Evolutionary conservation across 2,113 vertebrate species (phyloP), one percentile per base, ranked within the genome.

Genomic region (Porphyrio hochstetteri): DNA sequence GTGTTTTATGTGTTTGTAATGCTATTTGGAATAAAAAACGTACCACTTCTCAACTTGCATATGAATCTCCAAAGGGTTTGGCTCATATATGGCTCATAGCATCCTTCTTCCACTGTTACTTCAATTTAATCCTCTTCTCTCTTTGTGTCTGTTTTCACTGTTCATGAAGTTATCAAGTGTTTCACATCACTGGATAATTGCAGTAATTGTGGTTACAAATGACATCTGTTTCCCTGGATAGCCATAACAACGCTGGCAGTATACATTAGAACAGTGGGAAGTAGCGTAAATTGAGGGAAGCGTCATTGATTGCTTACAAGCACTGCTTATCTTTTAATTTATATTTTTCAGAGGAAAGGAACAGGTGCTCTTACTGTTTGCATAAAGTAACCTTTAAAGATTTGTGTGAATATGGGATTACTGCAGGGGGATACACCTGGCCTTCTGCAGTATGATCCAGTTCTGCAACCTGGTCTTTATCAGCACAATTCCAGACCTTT

Each of bases 161-260:
- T 56, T 71, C 5, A 12, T 88, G 68, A 60, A 60, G 55, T 56
- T 46, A 38, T 28, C 6, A 35, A 40, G 57, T 13, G 53, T 82
- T 94, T 95, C 90, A 44, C 65, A 69, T 71, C 60, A 28, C 33
- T 82, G 68, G 81, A 8, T 89, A 86, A 74, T 80, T 88, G 82
- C 59, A 57, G 61, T 79, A 77, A 88, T 76, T 72, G 70, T 82
- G 55, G 81, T 90, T 85, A 65, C 27, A 90, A 52, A 67, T 94
- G 40, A 42, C 71, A 77, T 88, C 46, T 69, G 7, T 85, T 91
- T 95, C 90, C 93, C 90, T 92, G 85, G 93, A 56, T 76, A 87
- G 71, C 55, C 67, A 13, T 92, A 92, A 80, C 68, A 85, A 31
- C 0, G 9, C 71, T 77, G 87, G 77, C 67, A 69, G 61, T 28